Evolutionary conservation across 1,140 invertebrate genomes (phyloP).

Genomic region (Sinella curviseta): DNA sequence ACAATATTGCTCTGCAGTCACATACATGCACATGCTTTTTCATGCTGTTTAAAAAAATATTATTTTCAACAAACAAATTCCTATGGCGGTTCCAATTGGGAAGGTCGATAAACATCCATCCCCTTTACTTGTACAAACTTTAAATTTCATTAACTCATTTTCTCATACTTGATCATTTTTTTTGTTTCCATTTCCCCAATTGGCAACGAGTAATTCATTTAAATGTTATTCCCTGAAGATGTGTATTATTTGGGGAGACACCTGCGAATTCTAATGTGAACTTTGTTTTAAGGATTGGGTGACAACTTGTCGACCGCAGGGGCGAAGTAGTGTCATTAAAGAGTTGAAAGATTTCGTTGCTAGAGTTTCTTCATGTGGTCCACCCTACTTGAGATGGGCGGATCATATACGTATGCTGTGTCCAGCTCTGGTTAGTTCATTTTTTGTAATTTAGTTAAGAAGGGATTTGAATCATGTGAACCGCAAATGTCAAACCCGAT

Average conservation of each 20-base stretch:
- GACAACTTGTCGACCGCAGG: conserved; percentile 48
- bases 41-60: not conserved
- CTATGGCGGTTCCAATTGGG: too few relatives aligned
- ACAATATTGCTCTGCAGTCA: not conserved
- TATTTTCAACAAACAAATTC: too few relatives aligned
- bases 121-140: too few relatives aligned
- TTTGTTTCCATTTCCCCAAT: too few relatives aligned
- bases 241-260: too few relatives aligned
- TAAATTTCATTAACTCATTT: too few relatives aligned
- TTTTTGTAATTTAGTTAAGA: not conserved
- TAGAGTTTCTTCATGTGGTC: conserved; percentile 57
- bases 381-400: conserved; percentile 59
- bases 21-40: conserved; percentile 1
- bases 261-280: not conserved
- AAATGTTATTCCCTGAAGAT: too few relatives aligned
- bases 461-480: not conserved
- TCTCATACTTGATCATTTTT: too few relatives aligned
- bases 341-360: conserved; percentile 59
- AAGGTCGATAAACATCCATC: too few relatives aligned
- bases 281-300: conserved; percentile 55
- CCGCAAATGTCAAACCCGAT: not conserved
- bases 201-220: too few relatives aligned
- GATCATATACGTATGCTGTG: conserved; percentile 57
- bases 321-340: conserved; percentile 49
- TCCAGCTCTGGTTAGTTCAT: conserved; percentile 54